phyloP scores from a whole-genome alignment of 2,797 vertebrate species.

The Onychomys torridus region DNA sequence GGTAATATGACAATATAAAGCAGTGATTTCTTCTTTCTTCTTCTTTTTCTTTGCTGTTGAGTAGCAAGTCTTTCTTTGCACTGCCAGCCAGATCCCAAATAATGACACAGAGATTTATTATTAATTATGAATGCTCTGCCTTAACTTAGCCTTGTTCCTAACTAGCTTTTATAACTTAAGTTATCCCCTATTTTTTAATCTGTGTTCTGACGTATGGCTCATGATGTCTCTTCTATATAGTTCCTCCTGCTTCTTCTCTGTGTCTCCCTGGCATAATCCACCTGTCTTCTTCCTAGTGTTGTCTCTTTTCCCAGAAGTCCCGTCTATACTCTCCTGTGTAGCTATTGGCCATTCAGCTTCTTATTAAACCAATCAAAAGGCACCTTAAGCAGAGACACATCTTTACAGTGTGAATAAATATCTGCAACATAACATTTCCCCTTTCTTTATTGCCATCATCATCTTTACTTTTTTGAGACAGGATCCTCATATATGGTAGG shows the following conservation, averaged over 20 bases:
- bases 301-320: background rate
- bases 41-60: background rate
- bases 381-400: background rate
- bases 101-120: background rate
- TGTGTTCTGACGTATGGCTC: background rate
- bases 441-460: background rate
- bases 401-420: background rate
- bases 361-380: background rate
- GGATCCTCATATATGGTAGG: too few relatives aligned
- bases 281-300: background rate
- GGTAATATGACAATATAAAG: background rate
- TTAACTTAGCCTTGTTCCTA: background rate
- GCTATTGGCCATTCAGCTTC: background rate
- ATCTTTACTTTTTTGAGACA: background rate
- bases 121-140: background rate
- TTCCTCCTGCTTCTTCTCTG: background rate
- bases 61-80: background rate
- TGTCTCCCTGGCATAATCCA: background rate
- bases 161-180: background rate
- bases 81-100: background rate
- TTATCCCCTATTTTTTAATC: background rate
- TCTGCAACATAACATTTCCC: background rate
- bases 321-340: background rate
- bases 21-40: background rate
- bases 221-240: background rate